Evolutionary conservation across 2,888 invertebrate species (phyloP).

Genomic region (Caenorhabditis becei): DNA sequence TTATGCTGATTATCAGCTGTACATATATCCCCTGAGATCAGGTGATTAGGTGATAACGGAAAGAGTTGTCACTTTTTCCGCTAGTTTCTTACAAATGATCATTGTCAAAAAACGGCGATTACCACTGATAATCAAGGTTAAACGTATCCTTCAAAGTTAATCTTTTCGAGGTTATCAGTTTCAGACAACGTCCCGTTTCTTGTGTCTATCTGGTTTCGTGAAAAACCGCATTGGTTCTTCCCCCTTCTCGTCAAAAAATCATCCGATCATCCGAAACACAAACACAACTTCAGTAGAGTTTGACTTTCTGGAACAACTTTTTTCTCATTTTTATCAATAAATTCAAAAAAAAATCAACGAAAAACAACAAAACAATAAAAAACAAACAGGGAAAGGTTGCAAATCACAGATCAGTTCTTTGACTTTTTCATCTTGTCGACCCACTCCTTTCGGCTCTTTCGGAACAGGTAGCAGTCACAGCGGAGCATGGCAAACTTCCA

Average conservation of each 20-base stretch:
- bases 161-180: too few species aligned
- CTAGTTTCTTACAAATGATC: too few species aligned
- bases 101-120: too few species aligned
- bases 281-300: not conserved
- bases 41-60: not conserved
- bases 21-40: not conserved
- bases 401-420: constrained; percentile 16
- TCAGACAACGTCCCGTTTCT: too few species aligned
- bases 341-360: not conserved
- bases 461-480: constrained; percentile 63
- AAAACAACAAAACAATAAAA: constrained; percentile 26
- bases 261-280: constrained; percentile 6
- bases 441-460: constrained; percentile 67
- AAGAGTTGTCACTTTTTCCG: too few species aligned
- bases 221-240: not conserved
- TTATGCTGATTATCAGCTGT: constrained; percentile 25
- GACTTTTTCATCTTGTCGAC: constrained; percentile 63
- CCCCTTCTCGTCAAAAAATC: not conserved
- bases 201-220: not conserved
- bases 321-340: not conserved
- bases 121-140: too few species aligned
- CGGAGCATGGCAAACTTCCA: constrained; percentile 71
- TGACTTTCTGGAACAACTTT: not conserved
- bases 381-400: not conserved
- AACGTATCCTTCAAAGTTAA: too few species aligned